phyloP scores from a whole-genome alignment of 2,113 vertebrate genomes.

The Osmerus eperlanus region DNA sequence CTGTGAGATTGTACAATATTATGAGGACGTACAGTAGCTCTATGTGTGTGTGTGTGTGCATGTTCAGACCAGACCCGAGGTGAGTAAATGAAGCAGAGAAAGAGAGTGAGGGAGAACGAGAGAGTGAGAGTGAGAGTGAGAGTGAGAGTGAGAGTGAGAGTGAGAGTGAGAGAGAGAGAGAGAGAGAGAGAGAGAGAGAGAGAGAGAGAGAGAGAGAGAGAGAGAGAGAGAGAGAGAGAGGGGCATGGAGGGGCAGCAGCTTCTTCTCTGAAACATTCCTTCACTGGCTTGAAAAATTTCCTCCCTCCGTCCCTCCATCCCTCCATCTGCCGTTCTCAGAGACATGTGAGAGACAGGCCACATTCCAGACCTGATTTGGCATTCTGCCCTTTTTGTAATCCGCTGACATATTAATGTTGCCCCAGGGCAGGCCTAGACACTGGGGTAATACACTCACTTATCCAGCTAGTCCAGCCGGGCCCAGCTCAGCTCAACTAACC shows the following conservation, averaged over 20 bases:
- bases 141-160: conserved; percentile 9
- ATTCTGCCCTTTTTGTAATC: conserved; percentile 21
- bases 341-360: conserved; percentile 10
- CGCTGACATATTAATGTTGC: not conserved
- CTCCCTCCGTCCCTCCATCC: conserved; percentile 2
- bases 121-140: not conserved
- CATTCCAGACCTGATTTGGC: conserved; percentile 20
- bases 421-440: conserved; percentile 1
- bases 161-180: conserved; percentile 2
- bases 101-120: not conserved
- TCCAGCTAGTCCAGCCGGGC: not conserved
- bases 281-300: conserved; percentile 1
- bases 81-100: not conserved
- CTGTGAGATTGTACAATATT: too few relatives aligned
- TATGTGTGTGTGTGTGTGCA: too few relatives aligned
- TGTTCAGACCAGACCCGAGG: not conserved
- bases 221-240: not conserved
- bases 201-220: not conserved
- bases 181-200: conserved; percentile 12
- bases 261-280: conserved; percentile 40
- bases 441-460: conserved; percentile 3
- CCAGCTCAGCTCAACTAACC: not conserved
- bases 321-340: conserved; percentile 17
- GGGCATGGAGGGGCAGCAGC: not conserved
- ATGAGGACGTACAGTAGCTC: too few relatives aligned